Percentiles rank a stretch among this genome's conserved stretches.
Conservation (phyloP, 1,140 invertebrate genomes). For the Linepithema humile region DNA sequence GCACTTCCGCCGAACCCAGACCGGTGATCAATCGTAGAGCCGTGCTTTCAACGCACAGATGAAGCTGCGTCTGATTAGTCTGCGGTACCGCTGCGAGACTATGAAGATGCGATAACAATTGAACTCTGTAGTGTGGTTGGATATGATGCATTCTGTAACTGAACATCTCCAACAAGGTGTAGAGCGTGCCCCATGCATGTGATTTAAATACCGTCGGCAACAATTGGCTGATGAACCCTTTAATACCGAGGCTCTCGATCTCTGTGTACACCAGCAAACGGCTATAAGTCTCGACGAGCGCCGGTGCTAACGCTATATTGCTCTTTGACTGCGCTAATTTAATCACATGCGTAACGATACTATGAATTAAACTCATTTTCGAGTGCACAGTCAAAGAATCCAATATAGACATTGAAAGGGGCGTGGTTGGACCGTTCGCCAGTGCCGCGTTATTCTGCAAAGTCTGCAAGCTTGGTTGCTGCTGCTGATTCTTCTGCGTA, state of each 20-base stretch:
- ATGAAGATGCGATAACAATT: conserved; percentile 95
- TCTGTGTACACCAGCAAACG: conserved; percentile 97
- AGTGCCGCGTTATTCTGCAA: conserved; percentile 84
- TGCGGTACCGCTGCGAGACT: conserved; percentile 95
- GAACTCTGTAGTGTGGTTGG: conserved; percentile 96
- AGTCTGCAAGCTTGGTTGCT: conserved; percentile 78
- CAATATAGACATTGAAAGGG: conserved; percentile 95
- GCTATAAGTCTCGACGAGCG: conserved; percentile 97
- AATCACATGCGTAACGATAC: conserved; percentile 95
- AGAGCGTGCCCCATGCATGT: conserved; percentile 97
- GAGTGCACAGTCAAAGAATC: conserved; percentile 98
- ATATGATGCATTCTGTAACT: conserved; percentile 98
- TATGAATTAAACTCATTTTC: conserved; percentile 99
- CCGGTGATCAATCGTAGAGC: conserved; percentile 96
- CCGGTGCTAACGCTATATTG: conserved; percentile 93
- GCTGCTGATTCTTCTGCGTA: conserved; percentile 87
- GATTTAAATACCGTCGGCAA: conserved; percentile 95
- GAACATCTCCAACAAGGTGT: conserved; percentile 98
- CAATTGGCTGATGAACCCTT: conserved; percentile 97
- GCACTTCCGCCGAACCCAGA: conserved; percentile 95
- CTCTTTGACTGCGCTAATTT: conserved; percentile 95
- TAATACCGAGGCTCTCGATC: conserved; percentile 98
- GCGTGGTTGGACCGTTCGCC: conserved; percentile 89
- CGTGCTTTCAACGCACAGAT: conserved; percentile 97
- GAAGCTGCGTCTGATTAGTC: conserved; percentile 97